These are phyloP conservation scores for Poeciliopsis turrubarensis DNA, from an alignment of 2,113 vertebrate genomes.

Conservation along the genomic window DNA sequence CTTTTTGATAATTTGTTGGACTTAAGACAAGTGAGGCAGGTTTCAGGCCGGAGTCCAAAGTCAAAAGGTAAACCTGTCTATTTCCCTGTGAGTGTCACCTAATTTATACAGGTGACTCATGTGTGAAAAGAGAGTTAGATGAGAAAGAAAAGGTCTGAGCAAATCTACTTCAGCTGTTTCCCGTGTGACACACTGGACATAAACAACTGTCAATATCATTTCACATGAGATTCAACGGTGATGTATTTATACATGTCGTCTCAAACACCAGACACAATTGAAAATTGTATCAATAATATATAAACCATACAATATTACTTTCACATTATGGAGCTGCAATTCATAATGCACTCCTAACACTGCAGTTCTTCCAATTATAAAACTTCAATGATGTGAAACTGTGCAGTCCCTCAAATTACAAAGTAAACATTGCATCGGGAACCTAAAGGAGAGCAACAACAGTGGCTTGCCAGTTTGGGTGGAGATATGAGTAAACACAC, in stretches of 20 bases:
- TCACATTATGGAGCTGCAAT: slow-evolving; percentile 27
- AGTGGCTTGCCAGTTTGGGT: too few species aligned
- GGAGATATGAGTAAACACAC: too few species aligned
- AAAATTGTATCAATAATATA: not conserved
- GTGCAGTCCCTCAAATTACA: too few species aligned
- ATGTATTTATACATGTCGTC: not conserved
- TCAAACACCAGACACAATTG: not conserved
- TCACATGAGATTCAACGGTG: not conserved
- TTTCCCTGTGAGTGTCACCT: not conserved
- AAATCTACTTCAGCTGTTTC: too few species aligned
- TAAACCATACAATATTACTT: too few species aligned
- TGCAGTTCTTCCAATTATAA: slow-evolving; percentile 44
- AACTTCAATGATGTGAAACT: not conserved
- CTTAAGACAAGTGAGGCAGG: too few species aligned
- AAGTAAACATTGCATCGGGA: too few species aligned
- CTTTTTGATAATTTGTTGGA: too few species aligned
- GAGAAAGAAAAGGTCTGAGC: not conserved
- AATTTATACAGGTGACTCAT: not conserved
- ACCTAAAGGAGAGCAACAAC: too few species aligned
- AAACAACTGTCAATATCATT: not conserved
- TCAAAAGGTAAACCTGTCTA: not conserved
- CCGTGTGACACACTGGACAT: not conserved
- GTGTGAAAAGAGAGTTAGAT: not conserved
- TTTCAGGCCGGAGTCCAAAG: too few species aligned
- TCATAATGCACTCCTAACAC: slow-evolving; percentile 21